A percentile compares a stretch with the other conserved stretches of the same genome.
Evolutionary conservation across 2,888 invertebrate species (phyloP).

Genomic region (Dichetophora obliterata): DNA sequence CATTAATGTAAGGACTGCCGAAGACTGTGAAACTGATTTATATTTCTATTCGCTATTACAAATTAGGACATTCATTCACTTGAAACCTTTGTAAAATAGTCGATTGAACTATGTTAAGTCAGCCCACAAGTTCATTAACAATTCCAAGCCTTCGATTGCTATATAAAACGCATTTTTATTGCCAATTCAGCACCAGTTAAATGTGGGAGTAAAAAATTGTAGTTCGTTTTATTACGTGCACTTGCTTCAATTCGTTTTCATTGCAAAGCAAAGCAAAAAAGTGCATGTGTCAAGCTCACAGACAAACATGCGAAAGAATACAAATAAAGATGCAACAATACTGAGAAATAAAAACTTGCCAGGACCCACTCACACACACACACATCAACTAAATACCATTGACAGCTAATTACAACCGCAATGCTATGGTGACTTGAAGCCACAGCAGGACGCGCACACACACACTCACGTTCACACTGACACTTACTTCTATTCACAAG

Average conservation of each 20-base stretch:
- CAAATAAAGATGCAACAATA: neutral
- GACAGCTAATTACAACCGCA: slow-evolving; percentile 38
- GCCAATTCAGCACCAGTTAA: slow-evolving; percentile 7
- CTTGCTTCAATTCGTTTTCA: neutral
- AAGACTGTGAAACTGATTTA: no score
- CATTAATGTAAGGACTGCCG: no score
- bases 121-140: neutral
- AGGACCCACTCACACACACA: neutral
- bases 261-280: no score
- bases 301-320: neutral
- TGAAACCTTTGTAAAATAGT: neutral
- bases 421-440: slow-evolving; percentile 3
- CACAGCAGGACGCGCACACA: neutral
- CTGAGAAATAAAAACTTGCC: neutral
- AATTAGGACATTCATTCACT: neutral
- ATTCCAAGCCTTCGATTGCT: neutral
- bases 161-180: slow-evolving; percentile 13
- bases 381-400: slow-evolving; percentile 12
- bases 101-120: neutral
- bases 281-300: neutral
- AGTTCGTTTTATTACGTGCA: neutral
- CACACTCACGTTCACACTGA: neutral
- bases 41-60: no score
- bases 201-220: neutral
- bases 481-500: neutral